Evolutionary conservation across 2,797 vertebrate species (phyloP).

Genomic region (Falco biarmicus): DNA sequence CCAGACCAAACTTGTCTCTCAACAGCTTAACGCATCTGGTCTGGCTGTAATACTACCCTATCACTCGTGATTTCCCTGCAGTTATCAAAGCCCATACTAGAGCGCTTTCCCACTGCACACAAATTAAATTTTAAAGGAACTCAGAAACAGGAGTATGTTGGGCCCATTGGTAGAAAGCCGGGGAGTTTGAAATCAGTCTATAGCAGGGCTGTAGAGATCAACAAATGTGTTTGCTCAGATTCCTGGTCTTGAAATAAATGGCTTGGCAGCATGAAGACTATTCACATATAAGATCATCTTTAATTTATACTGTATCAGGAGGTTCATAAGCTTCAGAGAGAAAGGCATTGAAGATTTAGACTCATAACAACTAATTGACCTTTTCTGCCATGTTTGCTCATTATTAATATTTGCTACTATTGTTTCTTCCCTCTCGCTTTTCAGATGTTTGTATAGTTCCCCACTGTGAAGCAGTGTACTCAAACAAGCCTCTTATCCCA

Average conservation of each 20-base stretch:
- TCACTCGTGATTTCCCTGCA: background rate
- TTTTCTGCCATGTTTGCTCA: background rate
- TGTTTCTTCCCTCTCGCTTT: background rate
- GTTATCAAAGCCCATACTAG: background rate
- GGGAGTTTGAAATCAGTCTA: background rate
- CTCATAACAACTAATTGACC: slow-evolving; percentile 8
- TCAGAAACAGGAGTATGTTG: background rate
- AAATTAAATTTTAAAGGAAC: background rate
- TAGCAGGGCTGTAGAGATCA: background rate
- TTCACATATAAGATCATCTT: background rate
- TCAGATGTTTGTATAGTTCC: background rate
- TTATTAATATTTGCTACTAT: background rate
- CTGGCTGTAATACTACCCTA: background rate
- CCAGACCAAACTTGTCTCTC: background rate
- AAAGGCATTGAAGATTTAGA: background rate
- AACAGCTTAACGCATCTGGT: background rate
- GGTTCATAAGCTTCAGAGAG: background rate
- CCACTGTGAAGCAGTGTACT: background rate
- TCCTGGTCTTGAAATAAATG: background rate
- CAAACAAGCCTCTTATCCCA: background rate
- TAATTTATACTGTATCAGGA: background rate
- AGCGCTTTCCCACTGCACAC: background rate
- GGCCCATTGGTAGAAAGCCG: background rate
- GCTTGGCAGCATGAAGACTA: background rate
- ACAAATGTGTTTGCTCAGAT: background rate